Percentiles rank a stretch among this genome's conserved stretches.
Conservation (phyloP, 2,888 invertebrate species). For the Lobophora halterata region DNA sequence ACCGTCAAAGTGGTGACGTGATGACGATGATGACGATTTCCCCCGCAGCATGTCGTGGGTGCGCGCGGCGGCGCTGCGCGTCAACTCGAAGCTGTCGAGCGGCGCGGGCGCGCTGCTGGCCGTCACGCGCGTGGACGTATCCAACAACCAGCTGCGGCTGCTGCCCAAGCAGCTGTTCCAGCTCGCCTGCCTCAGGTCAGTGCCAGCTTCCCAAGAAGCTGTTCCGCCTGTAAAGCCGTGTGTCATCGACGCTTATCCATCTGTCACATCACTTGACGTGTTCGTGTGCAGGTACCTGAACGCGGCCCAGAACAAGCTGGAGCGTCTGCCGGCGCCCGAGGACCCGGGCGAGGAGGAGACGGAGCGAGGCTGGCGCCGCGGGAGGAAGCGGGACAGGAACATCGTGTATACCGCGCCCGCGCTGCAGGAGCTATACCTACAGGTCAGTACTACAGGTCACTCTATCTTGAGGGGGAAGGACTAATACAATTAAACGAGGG, state of each 20-base stretch:
- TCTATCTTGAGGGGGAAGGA: background rate
- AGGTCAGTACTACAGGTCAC: constrained; percentile 58
- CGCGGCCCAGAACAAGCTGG: constrained; percentile 93
- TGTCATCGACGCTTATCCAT: no score
- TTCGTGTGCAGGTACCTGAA: constrained; percentile 88
- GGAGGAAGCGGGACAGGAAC: constrained; percentile 34
- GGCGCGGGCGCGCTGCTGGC: constrained; percentile 90
- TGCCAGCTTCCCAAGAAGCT: no score
- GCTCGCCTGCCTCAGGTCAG: constrained; percentile 83
- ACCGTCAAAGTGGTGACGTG: no score
- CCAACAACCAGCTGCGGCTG: constrained; percentile 90
- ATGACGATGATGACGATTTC: no score
- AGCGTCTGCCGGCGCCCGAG: constrained; percentile 83
- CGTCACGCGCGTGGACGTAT: constrained; percentile 95
- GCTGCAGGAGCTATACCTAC: constrained; percentile 94
- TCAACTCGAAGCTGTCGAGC: constrained; percentile 90
- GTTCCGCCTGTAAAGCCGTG: no score
- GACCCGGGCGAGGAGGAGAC: constrained; percentile 62
- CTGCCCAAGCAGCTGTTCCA: constrained; percentile 92
- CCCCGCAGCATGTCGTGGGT: constrained; percentile 88
- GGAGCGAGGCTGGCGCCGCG: constrained; percentile 36
- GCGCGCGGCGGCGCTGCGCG: constrained; percentile 89
- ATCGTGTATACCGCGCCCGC: constrained; percentile 86
- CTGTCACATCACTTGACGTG: no score
- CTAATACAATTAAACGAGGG: no score